Conservation (phyloP, 2,113 vertebrate genomes). For the Sus scrofa region DNA sequence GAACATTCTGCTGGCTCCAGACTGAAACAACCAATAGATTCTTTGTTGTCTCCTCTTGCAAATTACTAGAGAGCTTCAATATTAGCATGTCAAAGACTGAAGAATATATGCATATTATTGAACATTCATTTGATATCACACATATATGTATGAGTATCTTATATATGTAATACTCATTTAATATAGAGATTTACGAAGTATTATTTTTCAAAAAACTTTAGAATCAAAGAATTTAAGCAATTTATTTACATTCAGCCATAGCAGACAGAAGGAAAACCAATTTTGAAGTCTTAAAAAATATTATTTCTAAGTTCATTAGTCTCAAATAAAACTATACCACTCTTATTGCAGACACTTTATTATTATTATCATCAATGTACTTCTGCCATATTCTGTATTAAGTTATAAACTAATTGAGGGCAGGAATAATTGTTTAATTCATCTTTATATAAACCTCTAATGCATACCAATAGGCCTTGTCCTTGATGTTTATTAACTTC, state of each 20-base stretch:
- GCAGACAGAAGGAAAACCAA: neutral
- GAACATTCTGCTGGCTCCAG: neutral
- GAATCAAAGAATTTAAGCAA: neutral
- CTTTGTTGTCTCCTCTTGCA: neutral
- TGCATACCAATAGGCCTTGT: neutral
- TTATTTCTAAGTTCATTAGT: neutral
- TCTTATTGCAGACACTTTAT: neutral
- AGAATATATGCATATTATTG: neutral
- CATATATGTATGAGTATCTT: neutral
- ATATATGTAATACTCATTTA: neutral
- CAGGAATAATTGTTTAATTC: neutral
- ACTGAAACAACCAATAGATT: neutral
- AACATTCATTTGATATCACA: neutral
- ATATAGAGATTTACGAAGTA: neutral
- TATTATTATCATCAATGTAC: neutral
- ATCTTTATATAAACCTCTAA: neutral
- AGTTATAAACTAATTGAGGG: neutral
- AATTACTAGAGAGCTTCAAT: neutral
- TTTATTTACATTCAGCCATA: neutral
- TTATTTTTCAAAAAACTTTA: neutral
- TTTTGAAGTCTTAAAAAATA: neutral
- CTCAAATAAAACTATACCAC: neutral
- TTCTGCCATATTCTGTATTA: slow-evolving; percentile 4
- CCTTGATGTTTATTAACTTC: neutral
- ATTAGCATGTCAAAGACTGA: neutral